Conservation (phyloP, 1,140 invertebrate species). For the Procambarus virginalis region DNA sequence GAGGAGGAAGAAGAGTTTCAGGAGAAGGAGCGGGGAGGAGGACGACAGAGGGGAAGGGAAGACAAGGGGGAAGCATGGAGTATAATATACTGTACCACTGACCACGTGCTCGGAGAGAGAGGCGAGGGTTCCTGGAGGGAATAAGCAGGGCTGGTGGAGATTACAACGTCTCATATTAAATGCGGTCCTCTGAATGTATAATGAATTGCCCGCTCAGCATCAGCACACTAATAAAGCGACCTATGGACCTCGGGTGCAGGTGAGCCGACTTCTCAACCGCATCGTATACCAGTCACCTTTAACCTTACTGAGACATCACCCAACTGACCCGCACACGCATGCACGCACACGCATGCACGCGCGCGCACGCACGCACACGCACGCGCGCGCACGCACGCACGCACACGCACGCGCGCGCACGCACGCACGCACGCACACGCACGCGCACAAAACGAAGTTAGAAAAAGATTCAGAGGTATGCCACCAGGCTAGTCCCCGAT, state of each 20-base stretch:
- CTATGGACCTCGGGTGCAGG: conserved; percentile 24
- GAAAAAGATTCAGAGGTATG: too few species aligned
- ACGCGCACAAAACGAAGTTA: too few species aligned
- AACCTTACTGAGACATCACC: neutral
- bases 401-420: too few species aligned
- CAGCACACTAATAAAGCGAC: conserved; percentile 51
- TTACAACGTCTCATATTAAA: conserved; percentile 52
- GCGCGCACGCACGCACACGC: too few species aligned
- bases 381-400: too few species aligned
- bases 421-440: too few species aligned
- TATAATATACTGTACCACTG: neutral
- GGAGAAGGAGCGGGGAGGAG: too few species aligned
- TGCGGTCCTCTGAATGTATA: conserved; percentile 49
- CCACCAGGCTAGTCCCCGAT: too few species aligned
- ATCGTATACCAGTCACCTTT: neutral
- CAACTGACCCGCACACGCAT: neutral
- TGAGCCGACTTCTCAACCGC: conserved; percentile 10
- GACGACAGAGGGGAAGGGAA: too few species aligned
- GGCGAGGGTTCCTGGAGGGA: neutral
- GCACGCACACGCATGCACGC: too few species aligned
- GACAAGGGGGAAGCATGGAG: neutral
- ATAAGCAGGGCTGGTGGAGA: conserved; percentile 31
- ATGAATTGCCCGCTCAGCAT: conserved; percentile 36
- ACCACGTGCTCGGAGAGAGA: conserved; percentile 10
- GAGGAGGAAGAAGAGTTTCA: too few species aligned